Base-by-base conservation (phyloP, 1,140 invertebrate genomes). In the Apis florea region DNA sequence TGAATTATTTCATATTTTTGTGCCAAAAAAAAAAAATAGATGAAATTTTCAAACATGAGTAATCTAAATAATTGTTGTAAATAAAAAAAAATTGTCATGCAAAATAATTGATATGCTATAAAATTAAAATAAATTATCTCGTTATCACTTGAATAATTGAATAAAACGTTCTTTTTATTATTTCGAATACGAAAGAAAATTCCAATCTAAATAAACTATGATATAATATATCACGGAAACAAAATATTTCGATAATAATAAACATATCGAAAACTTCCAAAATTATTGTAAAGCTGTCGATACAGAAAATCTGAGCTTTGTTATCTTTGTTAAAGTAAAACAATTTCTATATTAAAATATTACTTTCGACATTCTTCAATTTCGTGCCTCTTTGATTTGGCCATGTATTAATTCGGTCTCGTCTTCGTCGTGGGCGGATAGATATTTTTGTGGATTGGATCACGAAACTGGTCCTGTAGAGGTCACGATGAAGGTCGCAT, bases 381-480 rank as follows among this genome's bases (percentile, higher is more conserved):
- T 63, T 31, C 13, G 8, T 40, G 0, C 11, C 1, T 40, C 10
- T 64, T 53, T 10, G 47, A 54, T 26, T 21, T 19, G n/a, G 12
- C 15, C 31, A 11, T 2, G 12, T 19, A 51, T 68, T 24, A 53
- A 64, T 59, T 71, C 59, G 21, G 5, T 51, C 19, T 54, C 61
- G 4, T 26, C n/a, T 68, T 79, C 58, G 12, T 59, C 31, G 79
- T 81, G 63, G 71, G 71, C 51, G 71, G 79, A 81, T 74, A 9
- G 59, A 59, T 66, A 80, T 75, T 75, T 81, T 75, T 15, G 24
- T 59, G 61, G 51, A 54, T 13, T 21, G 71, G 24, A 75, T 26
- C 1, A 40, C 31, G 5, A 67, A 81, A 75, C 79, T 75, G 79
- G 79, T 81, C 79, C 61, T 75, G 53, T 0, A 68, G 49, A 79